These are phyloP conservation scores for Nerophis ophidion DNA, from an alignment of 2,113 vertebrate species.

Conservation along the genomic window DNA sequence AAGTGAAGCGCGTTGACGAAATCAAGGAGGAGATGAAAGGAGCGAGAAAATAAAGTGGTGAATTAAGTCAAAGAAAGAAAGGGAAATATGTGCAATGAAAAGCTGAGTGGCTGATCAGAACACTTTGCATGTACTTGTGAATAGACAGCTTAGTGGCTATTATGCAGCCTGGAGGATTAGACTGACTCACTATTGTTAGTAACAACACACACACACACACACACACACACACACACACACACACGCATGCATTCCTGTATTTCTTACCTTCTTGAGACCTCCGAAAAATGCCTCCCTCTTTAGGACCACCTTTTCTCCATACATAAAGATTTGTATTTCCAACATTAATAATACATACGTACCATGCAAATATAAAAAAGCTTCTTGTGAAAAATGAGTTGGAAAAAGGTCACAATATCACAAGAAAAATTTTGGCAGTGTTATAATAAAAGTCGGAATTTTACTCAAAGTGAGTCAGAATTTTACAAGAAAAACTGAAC, in stretches of 20 bases:
- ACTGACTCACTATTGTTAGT: slow-evolving; percentile 71
- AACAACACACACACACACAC: slow-evolving; percentile 37
- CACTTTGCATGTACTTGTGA: slow-evolving; percentile 73
- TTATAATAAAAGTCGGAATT: too few relatives aligned
- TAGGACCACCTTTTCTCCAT: too few relatives aligned
- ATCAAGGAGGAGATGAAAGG: background rate
- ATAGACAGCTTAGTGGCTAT: slow-evolving; percentile 87
- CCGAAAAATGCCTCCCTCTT: too few relatives aligned
- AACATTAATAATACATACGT: too few relatives aligned
- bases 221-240: background rate
- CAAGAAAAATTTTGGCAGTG: too few relatives aligned
- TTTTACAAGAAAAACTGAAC: too few relatives aligned
- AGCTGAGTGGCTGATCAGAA: slow-evolving; percentile 64
- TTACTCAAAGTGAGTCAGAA: too few relatives aligned
- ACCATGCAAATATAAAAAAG: too few relatives aligned
- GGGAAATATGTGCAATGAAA: slow-evolving; percentile 6
- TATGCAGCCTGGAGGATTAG: slow-evolving; percentile 80
- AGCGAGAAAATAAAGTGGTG: background rate
- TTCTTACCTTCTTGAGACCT: too few relatives aligned
- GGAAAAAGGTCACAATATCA: too few relatives aligned
- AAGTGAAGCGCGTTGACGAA: background rate
- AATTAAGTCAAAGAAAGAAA: background rate
- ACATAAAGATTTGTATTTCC: too few relatives aligned
- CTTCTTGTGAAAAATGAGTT: too few relatives aligned
- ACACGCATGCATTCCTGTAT: background rate